Conservation (phyloP, 2,888 invertebrate species). For the Gymnocheta viridis region DNA sequence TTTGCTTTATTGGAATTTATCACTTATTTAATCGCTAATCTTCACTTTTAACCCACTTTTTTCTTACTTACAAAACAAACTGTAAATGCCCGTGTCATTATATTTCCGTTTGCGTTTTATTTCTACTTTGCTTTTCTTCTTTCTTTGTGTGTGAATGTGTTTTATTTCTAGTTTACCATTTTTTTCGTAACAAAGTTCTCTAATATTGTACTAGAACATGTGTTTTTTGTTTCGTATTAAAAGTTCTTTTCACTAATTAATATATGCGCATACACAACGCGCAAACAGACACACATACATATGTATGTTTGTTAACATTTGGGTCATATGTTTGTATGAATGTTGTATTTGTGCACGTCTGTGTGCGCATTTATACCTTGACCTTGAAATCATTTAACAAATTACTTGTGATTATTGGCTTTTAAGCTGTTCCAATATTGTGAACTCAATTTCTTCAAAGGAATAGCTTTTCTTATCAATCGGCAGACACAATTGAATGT, state of each 20-base stretch:
- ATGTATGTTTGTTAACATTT: background rate
- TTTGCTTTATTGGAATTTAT: slow-evolving; percentile 16
- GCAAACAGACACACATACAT: background rate
- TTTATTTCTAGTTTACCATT: background rate
- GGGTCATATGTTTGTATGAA: background rate
- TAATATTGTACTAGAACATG: slow-evolving; percentile 19
- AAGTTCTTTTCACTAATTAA: background rate
- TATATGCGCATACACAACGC: background rate
- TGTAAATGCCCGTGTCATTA: slow-evolving; percentile 36
- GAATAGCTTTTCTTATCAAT: background rate
- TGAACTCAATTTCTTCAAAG: slow-evolving; percentile 23
- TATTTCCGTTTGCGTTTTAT: slow-evolving; percentile 9
- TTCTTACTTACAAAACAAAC: background rate
- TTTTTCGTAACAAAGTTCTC: slow-evolving; percentile 5
- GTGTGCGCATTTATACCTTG: slow-evolving; percentile 33
- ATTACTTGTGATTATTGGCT: slow-evolving; percentile 68
- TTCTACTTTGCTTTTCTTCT: slow-evolving; percentile 7
- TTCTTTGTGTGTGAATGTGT: background rate
- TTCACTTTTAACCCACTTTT: slow-evolving; percentile 16
- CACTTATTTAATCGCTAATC: slow-evolving; percentile 28
- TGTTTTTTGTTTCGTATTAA: slow-evolving; percentile 18
- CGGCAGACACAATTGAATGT: background rate
- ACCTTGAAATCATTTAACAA: slow-evolving; percentile 63
- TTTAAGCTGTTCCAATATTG: slow-evolving; percentile 45
- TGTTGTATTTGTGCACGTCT: background rate